Evolutionary conservation across 1,140 invertebrate species (phyloP), one percentile per base, ranked within the genome.

Genomic region (Wasmannia auropunctata): DNA sequence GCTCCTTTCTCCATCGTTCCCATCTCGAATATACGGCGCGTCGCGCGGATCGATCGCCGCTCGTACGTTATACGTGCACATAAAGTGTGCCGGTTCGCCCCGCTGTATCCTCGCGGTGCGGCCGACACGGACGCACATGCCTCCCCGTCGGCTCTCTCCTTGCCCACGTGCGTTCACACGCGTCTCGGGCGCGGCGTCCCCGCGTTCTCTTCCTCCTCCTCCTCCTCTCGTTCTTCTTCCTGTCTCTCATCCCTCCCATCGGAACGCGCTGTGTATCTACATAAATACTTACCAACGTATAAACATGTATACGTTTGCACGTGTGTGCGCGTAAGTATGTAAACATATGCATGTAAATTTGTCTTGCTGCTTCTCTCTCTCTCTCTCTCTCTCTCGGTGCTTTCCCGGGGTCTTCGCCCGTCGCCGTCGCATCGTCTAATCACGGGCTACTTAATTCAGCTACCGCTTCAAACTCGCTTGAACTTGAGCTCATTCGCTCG

Each of bases 141-240:
- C 63, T n/a, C n/a, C 69, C 31, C 56, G 56, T 43, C 28, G n/a
- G 60, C 56, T 87, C 65, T 65, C 84, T 63, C 76, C 81, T 43
- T 14, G 76, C 67, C 85, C 88, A 88, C 86, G 86, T 90, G 86
- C 88, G 87, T 89, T 87, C 60, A 69, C 74, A 65, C 60, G 83
- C 69, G 83, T 56, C 58, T 37, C 34, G 67, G 31, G 19, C 67
- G 67, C 67, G 65, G 56, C 40, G 63, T 72, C 74, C 46, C 49
- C 25, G 54, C 79, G 67, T 83, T 69, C 67, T 67, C 58, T 69
- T 85, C 84, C 76, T 49, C 40, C 34, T 14, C 72, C 25, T 31
- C 72, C 65, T 56, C 8, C 25, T 3, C 37, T 43, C 34, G 81
- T 65, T 40, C 49, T 25, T 79, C 49, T 60, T 28, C 51, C 54